Evolutionary conservation across 2,888 invertebrate genomes (phyloP), one percentile per base, ranked within the genome.

Genomic region (Glaucopsyche alexis): DNA sequence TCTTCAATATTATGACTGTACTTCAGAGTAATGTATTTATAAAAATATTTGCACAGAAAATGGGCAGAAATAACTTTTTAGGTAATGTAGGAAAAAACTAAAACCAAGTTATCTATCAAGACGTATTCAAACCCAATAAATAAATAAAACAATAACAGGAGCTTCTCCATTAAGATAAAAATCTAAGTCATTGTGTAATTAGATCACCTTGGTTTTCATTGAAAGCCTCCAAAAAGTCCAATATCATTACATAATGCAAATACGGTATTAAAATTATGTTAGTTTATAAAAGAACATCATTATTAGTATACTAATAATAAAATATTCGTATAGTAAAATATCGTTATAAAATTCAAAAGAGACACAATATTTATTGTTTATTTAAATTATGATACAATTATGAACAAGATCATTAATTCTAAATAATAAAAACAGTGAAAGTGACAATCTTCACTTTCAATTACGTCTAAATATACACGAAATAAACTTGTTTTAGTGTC

Each of bases 371-470:
- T 60, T 38, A 60, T 60, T 60, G 60, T 60, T 29, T 38, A 38
- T 60, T 60, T 60, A 60, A 11, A 60, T 60, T 60, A 60, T 38
- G 29, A 60, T 60, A 60, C 29, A 60, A 60, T 7, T 60, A 38
- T 38, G 6, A 14, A 5, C 14, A 13, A 6, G 60, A 29, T 60
- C 60, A 60, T 60, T 60, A 60, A 29, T 60, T 38, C 38, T 29
- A 60, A 13, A 38, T 47, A 69, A 19, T 47, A 69, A 47, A 69
- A 49, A 69, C 49, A 49, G 69, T 49, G 69, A 69, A 69, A 69
- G 69, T 69, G 47, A 49, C 19, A 49, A 69, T 69, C 19, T 29
- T 16, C 69, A 69, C 69, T 69, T 69, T 69, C 49, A 49, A 69
- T 67, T 14, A 47, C 29, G 45, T 69, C 47, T 67, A 19, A 69